Conservation (phyloP, 2,797 vertebrate species). For the Sardinella longiceps region DNA sequence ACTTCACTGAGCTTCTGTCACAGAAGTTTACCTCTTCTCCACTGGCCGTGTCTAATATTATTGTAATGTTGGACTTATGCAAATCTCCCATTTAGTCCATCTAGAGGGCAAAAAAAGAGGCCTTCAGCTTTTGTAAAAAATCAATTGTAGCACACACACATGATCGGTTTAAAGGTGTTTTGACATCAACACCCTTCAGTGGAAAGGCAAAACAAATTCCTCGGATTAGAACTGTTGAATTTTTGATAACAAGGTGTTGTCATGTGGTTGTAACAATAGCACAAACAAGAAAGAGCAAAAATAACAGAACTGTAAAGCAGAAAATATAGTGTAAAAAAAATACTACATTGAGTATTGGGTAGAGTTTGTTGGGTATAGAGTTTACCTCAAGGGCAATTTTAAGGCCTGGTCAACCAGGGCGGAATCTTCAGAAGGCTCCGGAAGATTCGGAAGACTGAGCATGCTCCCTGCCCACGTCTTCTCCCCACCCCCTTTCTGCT, state of each 20-base stretch:
- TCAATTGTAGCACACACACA: neutral
- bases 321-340: too few species aligned
- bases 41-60: neutral
- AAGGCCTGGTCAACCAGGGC: neutral
- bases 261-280: neutral
- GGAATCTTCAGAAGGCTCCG: neutral
- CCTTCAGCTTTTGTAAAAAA: neutral
- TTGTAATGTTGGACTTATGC: slow-evolving; percentile 25
- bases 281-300: neutral
- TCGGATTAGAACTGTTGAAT: neutral
- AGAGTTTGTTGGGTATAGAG: neutral
- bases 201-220: neutral
- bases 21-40: neutral
- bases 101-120: neutral
- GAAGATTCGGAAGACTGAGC: neutral
- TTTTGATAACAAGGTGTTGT: neutral
- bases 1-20: neutral
- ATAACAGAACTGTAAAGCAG: neutral
- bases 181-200: neutral
- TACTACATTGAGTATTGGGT: neutral
- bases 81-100: neutral
- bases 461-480: neutral
- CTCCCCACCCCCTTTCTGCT: neutral
- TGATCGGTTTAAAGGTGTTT: neutral
- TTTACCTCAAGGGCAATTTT: neutral